phyloP scores from a whole-genome alignment of 1,140 invertebrate species.

The Anastatus disparis region DNA sequence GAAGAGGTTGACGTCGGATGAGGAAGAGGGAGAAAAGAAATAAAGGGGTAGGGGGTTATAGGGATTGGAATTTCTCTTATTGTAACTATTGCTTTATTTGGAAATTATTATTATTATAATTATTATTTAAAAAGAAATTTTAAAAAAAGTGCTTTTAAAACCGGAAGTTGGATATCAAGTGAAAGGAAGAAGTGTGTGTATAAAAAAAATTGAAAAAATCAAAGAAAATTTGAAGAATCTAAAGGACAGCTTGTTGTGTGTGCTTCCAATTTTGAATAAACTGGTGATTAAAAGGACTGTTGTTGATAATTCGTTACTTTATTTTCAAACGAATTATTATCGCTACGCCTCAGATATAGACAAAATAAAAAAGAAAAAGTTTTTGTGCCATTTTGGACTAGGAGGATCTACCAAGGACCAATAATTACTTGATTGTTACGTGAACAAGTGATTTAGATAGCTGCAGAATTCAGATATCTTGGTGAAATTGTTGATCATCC shows the following conservation, averaged over 20 bases:
- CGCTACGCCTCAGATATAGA: no score
- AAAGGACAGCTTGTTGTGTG: conserved; percentile 30
- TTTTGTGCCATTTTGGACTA: conserved; percentile 11
- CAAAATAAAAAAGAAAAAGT: no score
- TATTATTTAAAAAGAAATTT: no score
- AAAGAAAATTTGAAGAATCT: no score
- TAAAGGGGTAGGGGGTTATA: no score
- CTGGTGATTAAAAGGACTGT: conserved; percentile 27
- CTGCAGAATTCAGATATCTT: not conserved
- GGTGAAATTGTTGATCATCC: conserved; percentile 20
- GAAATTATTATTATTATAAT: no score
- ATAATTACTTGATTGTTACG: not conserved
- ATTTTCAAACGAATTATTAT: no score
- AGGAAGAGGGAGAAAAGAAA: not conserved
- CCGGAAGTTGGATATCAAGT: conserved; percentile 30
- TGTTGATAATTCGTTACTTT: no score
- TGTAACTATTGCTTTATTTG: no score
- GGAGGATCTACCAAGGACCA: no score
- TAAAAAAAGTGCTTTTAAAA: conserved; percentile 18
- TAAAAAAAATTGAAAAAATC: not conserved
- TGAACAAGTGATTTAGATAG: conserved; percentile 15
- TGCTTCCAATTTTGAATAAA: conserved; percentile 13
- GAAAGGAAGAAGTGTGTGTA: conserved; percentile 26
- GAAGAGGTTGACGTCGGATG: not conserved
- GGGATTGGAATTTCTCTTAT: no score